phyloP scores from a whole-genome alignment of 2,888 invertebrate genomes.

The Heteromurus nitidus region DNA sequence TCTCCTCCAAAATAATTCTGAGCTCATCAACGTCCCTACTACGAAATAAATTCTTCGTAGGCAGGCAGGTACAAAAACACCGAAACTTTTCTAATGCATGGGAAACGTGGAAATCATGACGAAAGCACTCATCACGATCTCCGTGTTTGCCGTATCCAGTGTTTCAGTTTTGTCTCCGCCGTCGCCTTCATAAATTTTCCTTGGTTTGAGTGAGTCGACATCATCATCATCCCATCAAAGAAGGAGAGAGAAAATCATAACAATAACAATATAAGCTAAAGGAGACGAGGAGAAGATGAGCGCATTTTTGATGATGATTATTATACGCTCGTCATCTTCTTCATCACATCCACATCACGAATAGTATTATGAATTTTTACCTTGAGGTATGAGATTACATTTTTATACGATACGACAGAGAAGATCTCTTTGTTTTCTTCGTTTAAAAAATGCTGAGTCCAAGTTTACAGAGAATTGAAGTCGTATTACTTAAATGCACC shows the following conservation, averaged over 20 bases:
- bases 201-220: too few species aligned
- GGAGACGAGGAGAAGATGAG: neutral
- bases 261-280: neutral
- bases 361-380: neutral
- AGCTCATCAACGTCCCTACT: conserved; percentile 6
- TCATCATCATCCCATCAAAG: neutral
- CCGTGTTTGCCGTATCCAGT: conserved; percentile 7
- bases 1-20: neutral
- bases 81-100: neutral
- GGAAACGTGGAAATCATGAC: conserved; percentile 5
- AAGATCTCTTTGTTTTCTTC: neutral
- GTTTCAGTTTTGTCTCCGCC: neutral
- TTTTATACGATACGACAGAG: neutral
- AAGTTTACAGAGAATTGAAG: too few species aligned
- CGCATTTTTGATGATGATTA: neutral
- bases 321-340: neutral
- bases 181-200: conserved; percentile 1
- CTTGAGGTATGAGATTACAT: too few species aligned
- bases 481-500: neutral
- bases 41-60: too few species aligned
- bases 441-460: too few species aligned
- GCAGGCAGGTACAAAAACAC: too few species aligned
- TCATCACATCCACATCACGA: neutral
- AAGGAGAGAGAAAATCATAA: neutral
- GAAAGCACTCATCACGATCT: conserved; percentile 10